Percentiles rank a stretch among this genome's conserved stretches.
Conservation (phyloP, 2,888 invertebrate species). For the Hirtodrosophila confusa region DNA sequence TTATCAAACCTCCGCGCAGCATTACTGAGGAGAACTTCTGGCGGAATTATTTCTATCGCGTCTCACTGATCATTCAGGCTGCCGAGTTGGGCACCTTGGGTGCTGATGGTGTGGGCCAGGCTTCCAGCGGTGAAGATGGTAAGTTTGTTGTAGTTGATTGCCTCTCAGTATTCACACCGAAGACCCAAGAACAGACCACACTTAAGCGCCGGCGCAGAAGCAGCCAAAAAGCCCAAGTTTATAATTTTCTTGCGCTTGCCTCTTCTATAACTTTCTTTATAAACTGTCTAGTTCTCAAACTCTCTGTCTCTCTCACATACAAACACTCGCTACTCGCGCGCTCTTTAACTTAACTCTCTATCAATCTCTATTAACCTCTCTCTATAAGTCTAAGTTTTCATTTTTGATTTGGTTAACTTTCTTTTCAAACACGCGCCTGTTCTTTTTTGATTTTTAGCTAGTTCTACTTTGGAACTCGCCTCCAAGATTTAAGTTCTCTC, state of each 20-base stretch:
- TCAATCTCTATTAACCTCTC: constrained; percentile 32
- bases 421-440: constrained; percentile 66
- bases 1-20: constrained; percentile 84
- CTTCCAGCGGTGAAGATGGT: constrained; percentile 84
- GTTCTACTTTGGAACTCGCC: constrained; percentile 49
- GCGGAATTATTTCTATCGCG: constrained; percentile 99
- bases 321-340: constrained; percentile 67
- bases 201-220: constrained; percentile 21
- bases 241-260: constrained; percentile 55
- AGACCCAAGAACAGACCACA: constrained; percentile 39
- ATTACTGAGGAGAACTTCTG: constrained; percentile 99
- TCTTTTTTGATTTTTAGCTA: constrained; percentile 58
- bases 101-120: constrained; percentile 84
- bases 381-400: constrained; percentile 63
- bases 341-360: constrained; percentile 48
- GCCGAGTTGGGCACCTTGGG: constrained; percentile 88
- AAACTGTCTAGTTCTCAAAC: constrained; percentile 25
- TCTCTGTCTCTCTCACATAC: constrained; percentile 47
- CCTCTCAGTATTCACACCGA: constrained; percentile 28
- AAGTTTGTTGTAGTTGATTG: constrained; percentile 60
- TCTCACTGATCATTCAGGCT: constrained; percentile 98
- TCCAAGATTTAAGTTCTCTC: constrained; percentile 48
- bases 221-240: constrained; percentile 29
- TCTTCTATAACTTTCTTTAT: constrained; percentile 39
- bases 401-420: constrained; percentile 41